These are phyloP conservation scores for Cheilosia urbana DNA, from an alignment of 2,888 invertebrate species.

Conservation along the genomic window DNA sequence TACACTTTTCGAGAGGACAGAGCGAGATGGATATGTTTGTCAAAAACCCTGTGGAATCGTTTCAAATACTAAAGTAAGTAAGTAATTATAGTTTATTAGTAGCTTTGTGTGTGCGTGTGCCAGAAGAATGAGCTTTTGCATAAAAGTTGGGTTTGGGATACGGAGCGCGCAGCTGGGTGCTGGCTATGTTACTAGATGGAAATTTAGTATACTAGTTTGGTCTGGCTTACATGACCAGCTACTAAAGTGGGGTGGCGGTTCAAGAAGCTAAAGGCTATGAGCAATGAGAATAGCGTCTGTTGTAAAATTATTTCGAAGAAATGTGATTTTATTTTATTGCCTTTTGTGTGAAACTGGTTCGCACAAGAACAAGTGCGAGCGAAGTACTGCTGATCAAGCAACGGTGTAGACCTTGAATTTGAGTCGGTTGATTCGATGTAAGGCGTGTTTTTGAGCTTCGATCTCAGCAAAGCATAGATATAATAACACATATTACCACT, in stretches of 20 bases:
- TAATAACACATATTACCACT: too few relatives aligned
- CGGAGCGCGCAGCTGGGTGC: neutral
- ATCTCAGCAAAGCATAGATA: too few relatives aligned
- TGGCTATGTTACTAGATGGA: constrained; percentile 2
- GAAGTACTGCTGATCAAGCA: too few relatives aligned
- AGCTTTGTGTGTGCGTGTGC: neutral
- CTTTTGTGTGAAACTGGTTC: constrained; percentile 11
- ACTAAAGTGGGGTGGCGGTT: neutral
- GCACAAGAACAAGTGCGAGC: neutral
- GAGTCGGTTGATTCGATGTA: constrained; percentile 15
- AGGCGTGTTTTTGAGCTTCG: too few relatives aligned
- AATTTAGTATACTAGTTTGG: constrained; percentile 20
- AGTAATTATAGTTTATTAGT: constrained; percentile 3
- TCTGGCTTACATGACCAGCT: constrained; percentile 34
- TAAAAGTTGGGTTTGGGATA: neutral
- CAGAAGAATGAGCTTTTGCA: constrained; percentile 17
- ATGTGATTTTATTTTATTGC: too few relatives aligned
- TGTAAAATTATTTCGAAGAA: constrained; percentile 21
- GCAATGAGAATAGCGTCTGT: constrained; percentile 11
- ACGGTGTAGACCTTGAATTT: constrained; percentile 12
- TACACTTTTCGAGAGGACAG: constrained; percentile 21
- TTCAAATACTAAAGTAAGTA: constrained; percentile 51
- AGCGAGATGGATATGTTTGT: constrained; percentile 41
- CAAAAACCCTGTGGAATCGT: neutral
- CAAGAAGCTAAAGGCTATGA: neutral